Base-by-base conservation (phyloP, 2,797 vertebrate genomes). In the Falco cherrug region DNA sequence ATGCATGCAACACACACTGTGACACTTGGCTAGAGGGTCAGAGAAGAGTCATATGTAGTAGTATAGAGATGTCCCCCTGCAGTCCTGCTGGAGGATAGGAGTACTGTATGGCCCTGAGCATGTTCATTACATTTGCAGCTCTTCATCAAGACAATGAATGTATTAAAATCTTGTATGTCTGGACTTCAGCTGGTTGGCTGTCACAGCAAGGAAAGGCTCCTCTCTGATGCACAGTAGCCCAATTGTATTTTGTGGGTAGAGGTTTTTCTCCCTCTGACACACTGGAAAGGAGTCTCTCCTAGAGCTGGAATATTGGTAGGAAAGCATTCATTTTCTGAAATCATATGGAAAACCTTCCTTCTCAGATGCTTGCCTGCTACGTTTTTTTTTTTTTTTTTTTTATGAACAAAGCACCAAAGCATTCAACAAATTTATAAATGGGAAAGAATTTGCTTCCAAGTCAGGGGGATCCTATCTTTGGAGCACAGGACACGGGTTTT, bases 121-220 rank as follows among this genome's bases (percentile, higher is more conserved):
- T 4, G 19, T 50, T 94, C 33, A 26, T 63, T 84, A 75, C 26
- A 59, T 79, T 65, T 73, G 41, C 60, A 84, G 56, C 54, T 87
- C 88, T 84, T 94, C n/a, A 76, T 79, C 82, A 94, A 89, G 33
- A 82, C 67, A 92, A 90, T 21, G 65, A 86, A 76, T 45, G 19
- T 53, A 75, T 75, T 94, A 94, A 91, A 93, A 92, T 82, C 54
- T 73, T 90, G 5, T 21, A 31, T 26, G 59, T 67, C 92, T 90
- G 80, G 77, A 59, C 70, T 84, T 96, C 54, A 74, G 77, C 56
- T 92, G 81, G 67, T 89, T 84, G 86, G 80, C 70, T 84, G 51
- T 24, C 43, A 37, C 51, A 73, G 67, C 24, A 82, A 67, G 59
- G 83, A 84, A 90, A 82, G 33, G 35, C 31, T 93, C 65, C 88